phyloP scores from a whole-genome alignment of 2,888 invertebrate genomes.

The Melanchra persicariae region DNA sequence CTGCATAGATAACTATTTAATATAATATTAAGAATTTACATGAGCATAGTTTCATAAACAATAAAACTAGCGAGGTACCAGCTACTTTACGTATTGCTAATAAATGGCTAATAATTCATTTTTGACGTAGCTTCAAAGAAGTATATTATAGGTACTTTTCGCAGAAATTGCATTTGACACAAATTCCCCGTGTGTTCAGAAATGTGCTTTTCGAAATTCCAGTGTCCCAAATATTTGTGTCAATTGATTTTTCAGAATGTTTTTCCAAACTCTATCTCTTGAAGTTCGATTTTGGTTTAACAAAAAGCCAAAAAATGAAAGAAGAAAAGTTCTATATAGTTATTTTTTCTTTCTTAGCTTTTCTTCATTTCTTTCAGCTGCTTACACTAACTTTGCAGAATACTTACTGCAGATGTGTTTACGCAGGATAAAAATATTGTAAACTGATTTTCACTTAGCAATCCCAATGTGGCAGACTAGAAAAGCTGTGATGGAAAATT shows the following conservation, averaged over 20 bases:
- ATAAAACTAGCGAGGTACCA: neutral
- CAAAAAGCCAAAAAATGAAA: no score
- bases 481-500: no score
- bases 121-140: neutral
- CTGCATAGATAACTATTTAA: no score
- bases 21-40: no score
- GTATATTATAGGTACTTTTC: neutral
- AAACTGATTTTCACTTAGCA: neutral
- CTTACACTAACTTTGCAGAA: neutral
- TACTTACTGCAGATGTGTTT: neutral
- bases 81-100: neutral
- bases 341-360: neutral
- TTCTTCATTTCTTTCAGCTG: neutral
- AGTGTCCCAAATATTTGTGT: neutral
- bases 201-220: neutral
- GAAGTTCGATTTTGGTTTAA: neutral
- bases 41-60: no score
- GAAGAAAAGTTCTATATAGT: no score
- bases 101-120: constrained; percentile 10
- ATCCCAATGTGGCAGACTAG: no score
- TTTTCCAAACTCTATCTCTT: neutral
- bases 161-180: constrained; percentile 22
- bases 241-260: neutral
- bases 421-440: neutral
- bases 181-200: neutral